Conservation (phyloP, 2,888 invertebrate genomes). For the Troilus luridus region DNA sequence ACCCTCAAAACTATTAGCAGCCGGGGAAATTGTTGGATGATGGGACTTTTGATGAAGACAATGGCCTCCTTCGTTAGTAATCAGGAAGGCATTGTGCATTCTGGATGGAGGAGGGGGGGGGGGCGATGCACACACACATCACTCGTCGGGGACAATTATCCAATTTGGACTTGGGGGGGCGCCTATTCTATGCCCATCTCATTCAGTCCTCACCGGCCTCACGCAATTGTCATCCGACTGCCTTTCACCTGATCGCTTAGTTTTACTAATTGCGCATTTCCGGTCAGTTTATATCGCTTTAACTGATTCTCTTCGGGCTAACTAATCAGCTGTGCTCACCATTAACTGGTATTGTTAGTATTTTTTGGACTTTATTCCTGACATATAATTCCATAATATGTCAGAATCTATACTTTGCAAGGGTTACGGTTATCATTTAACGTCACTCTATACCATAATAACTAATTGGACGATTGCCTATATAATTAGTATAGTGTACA, state of each 20-base stretch:
- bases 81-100: slow-evolving; percentile 24
- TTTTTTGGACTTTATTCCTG: no score
- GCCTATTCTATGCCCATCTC: slow-evolving; percentile 12
- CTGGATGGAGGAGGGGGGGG: neutral
- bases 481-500: no score
- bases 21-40: slow-evolving; percentile 16
- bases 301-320: neutral
- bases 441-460: no score
- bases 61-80: slow-evolving; percentile 34
- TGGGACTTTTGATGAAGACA: slow-evolving; percentile 39
- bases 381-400: no score
- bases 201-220: slow-evolving; percentile 32
- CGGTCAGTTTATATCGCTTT: slow-evolving; percentile 37
- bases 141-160: slow-evolving; percentile 29
- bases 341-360: neutral
- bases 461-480: no score
- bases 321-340: neutral
- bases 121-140: slow-evolving; percentile 33
- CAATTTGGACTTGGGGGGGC: slow-evolving; percentile 22
- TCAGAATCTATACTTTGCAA: no score
- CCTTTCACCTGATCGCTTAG: slow-evolving; percentile 40
- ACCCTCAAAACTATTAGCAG: slow-evolving; percentile 12
- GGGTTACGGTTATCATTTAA: no score
- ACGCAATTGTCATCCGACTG: slow-evolving; percentile 30
- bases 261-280: slow-evolving; percentile 6